Evolutionary conservation across 2,888 invertebrate species (phyloP).

Genomic region (Agrotis segetum): DNA sequence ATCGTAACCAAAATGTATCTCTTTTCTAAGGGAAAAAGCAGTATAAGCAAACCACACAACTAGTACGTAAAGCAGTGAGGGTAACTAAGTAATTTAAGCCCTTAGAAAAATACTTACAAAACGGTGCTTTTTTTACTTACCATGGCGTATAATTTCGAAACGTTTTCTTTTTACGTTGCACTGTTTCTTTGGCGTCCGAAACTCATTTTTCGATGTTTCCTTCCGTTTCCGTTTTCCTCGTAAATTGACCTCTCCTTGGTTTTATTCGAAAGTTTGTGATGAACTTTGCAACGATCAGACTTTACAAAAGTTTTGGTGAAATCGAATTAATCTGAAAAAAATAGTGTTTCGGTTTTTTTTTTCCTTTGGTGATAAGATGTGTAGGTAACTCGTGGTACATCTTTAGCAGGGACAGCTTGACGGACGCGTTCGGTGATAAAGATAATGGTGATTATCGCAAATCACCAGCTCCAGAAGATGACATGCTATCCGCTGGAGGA

Average conservation of each 20-base stretch:
- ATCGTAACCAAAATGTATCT: neutral
- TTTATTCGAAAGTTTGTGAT: constrained; percentile 6
- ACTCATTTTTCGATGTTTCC: constrained; percentile 36
- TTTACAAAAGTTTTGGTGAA: constrained; percentile 10
- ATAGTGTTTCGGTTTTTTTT: neutral
- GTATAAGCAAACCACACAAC: constrained; percentile 10
- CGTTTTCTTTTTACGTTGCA: constrained; percentile 25
- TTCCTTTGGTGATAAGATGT: neutral
- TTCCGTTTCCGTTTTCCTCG: constrained; percentile 38
- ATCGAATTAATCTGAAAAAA: neutral
- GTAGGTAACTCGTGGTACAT: neutral
- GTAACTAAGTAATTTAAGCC: constrained; percentile 17
- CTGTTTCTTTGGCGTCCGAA: constrained; percentile 9
- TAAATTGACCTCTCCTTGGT: constrained; percentile 13
- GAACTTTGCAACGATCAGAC: constrained; percentile 7
- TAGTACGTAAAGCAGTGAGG: neutral
- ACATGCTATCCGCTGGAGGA: constrained; percentile 85
- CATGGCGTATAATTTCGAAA: constrained; percentile 9
- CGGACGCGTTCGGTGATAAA: constrained; percentile 93
- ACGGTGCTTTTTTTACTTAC: constrained; percentile 12
- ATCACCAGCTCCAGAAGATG: constrained; percentile 90
- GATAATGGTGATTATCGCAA: constrained; percentile 92
- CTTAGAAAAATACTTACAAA: constrained; percentile 22
- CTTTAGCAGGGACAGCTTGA: constrained; percentile 92
- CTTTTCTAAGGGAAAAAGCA: neutral